Evolutionary conservation across 35 echinoderm and acorn worm genomes (phyloP).

Genomic region (Heliocidaris tuberculata): DNA sequence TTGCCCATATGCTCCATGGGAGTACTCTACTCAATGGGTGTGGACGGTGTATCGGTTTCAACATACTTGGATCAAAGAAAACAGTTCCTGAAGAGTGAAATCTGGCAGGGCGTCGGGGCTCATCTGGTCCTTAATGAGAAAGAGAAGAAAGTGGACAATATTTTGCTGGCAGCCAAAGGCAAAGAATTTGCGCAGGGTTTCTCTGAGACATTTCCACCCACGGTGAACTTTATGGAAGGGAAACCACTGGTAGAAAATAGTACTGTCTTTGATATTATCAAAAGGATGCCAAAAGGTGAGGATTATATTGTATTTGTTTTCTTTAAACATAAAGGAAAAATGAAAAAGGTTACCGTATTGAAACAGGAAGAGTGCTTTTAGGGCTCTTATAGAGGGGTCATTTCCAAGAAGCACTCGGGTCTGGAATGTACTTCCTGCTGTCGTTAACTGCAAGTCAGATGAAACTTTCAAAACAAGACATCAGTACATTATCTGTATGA

Average conservation of each 20-base stretch:
- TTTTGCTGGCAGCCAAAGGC: not conserved
- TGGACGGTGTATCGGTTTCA: not conserved
- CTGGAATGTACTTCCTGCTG: too few species aligned
- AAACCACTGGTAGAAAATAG: conserved; percentile 19
- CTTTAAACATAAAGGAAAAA: too few species aligned
- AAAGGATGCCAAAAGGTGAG: conserved; percentile 34
- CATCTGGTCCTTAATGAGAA: conserved; percentile 12
- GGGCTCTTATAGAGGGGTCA: too few species aligned
- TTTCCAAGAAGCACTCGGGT: too few species aligned
- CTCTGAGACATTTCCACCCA: conserved; percentile 10
- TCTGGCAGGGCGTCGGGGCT: not conserved
- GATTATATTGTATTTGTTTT: not conserved
- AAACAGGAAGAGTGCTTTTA: too few species aligned
- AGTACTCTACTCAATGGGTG: not conserved
- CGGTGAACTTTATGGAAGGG: not conserved
- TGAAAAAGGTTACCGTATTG: too few species aligned
- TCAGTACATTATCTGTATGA: too few species aligned
- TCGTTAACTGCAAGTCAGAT: too few species aligned
- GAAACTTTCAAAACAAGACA: too few species aligned
- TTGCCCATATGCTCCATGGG: not conserved
- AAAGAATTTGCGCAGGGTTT: not conserved
- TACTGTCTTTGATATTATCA: conserved; percentile 29
- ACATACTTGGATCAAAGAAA: not conserved
- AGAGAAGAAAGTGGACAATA: conserved; percentile 1
- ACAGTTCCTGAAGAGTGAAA: not conserved